A percentile compares a stretch with the other conserved stretches of the same genome.
Conservation (phyloP, 1,140 invertebrate genomes). For the Cylas formicarius region DNA sequence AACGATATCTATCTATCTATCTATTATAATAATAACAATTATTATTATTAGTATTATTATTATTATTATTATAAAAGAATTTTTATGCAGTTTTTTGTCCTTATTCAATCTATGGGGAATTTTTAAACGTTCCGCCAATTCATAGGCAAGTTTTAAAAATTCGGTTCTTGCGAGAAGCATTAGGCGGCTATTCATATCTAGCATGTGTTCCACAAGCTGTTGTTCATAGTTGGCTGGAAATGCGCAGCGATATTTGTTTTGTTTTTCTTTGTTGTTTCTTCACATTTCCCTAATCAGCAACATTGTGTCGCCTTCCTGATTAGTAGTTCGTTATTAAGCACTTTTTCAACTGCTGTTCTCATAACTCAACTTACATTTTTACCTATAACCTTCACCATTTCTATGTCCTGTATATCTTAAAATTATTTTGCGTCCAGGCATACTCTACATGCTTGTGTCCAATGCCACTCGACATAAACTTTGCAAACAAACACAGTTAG, state of each 20-base stretch:
- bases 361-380: slow-evolving; percentile 1
- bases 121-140: slow-evolving; percentile 2
- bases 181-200: slow-evolving; percentile 2
- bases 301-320: not conserved
- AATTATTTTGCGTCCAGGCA: slow-evolving; percentile 3
- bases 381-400: slow-evolving; percentile 1
- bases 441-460: not conserved
- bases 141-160: slow-evolving; percentile 2
- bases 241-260: slow-evolving; percentile 2
- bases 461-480: not conserved
- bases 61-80: not conserved
- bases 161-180: not conserved
- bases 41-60: too few species aligned
- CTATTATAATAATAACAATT: too few species aligned
- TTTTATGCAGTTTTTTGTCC: slow-evolving; percentile 1
- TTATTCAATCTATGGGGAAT: slow-evolving; percentile 3
- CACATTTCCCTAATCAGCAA: not conserved
- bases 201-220: slow-evolving; percentile 2
- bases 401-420: slow-evolving; percentile 1
- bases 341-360: slow-evolving; percentile 2
- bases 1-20: too few species aligned
- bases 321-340: slow-evolving; percentile 1
- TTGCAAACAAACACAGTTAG: not conserved
- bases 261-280: not conserved
- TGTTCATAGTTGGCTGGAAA: slow-evolving; percentile 5